A percentile compares a stretch with the other conserved stretches of the same genome.
These are phyloP conservation scores for Chymomyza procnemis DNA, from an alignment of 2,888 invertebrate genomes.

Conservation along the genomic window DNA sequence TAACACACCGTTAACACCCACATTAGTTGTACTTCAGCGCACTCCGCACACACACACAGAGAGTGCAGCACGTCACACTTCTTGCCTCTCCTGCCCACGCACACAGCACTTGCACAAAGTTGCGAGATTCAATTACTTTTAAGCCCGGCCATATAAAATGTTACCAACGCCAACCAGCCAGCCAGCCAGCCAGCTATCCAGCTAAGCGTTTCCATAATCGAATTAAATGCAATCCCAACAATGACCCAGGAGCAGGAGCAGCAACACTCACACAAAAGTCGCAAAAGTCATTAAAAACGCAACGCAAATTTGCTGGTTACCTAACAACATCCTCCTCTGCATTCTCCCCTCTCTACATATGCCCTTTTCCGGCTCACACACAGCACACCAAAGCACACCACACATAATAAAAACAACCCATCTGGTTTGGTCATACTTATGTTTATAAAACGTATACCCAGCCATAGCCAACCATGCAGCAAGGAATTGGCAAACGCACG, in stretches of 20 bases:
- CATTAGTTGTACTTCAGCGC: conserved; percentile 68
- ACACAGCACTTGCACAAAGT: conserved; percentile 44
- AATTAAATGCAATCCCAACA: conserved; percentile 62
- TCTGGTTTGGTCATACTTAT: not conserved
- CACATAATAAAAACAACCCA: not conserved
- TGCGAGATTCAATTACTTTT: conserved; percentile 63
- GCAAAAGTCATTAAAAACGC: conserved; percentile 68
- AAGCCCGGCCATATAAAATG: not conserved
- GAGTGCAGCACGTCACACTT: not conserved
- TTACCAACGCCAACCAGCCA: not conserved
- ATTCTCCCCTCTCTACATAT: conserved; percentile 19
- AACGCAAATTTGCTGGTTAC: conserved; percentile 70
- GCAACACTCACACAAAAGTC: conserved; percentile 9
- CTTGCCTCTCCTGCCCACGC: conserved; percentile 40
- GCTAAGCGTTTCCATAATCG: conserved; percentile 56
- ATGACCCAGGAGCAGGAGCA: not conserved
- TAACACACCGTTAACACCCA: conserved; percentile 75
- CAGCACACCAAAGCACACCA: no score
- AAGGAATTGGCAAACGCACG: conserved; percentile 46
- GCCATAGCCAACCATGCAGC: no score
- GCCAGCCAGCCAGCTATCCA: no score
- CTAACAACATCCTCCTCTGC: conserved; percentile 15
- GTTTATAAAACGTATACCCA: not conserved
- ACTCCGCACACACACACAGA: conserved; percentile 36
- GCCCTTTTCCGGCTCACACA: no score